Conservation (phyloP, 1,140 invertebrate species). For the Leptestheria dahalacensis region DNA sequence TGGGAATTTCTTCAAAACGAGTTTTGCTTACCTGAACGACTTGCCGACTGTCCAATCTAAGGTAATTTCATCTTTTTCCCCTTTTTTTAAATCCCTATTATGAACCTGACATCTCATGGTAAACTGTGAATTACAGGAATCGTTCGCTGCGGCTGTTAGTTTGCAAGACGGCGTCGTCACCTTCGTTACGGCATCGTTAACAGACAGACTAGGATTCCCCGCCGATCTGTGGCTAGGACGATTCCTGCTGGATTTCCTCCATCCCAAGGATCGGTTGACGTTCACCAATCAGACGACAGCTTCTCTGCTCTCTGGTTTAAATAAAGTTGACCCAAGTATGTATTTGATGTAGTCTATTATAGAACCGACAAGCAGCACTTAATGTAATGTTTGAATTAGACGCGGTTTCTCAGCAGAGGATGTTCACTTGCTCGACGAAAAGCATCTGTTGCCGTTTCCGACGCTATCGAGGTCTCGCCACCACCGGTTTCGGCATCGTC, state of each 20-base stretch:
- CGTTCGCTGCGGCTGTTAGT: slow-evolving; percentile 61
- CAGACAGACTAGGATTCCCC: slow-evolving; percentile 54
- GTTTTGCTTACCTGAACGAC: too few species aligned
- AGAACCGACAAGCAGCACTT: too few species aligned
- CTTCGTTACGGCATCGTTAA: slow-evolving; percentile 52
- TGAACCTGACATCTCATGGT: too few species aligned
- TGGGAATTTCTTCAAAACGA: too few species aligned
- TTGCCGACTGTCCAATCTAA: too few species aligned
- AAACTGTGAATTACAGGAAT: slow-evolving; percentile 41
- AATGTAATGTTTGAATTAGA: too few species aligned
- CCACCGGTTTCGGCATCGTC: slow-evolving; percentile 40
- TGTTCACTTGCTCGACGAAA: not conserved
- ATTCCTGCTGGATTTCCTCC: slow-evolving; percentile 71
- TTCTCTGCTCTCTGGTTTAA: slow-evolving; percentile 19
- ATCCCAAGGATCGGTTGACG: slow-evolving; percentile 50
- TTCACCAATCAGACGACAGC: slow-evolving; percentile 44
- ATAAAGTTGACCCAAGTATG: not conserved
- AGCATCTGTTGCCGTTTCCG: slow-evolving; percentile 28
- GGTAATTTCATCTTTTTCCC: too few species aligned
- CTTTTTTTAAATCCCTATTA: too few species aligned
- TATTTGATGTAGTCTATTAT: too few species aligned
- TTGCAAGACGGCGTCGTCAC: slow-evolving; percentile 67
- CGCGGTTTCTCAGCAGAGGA: not conserved
- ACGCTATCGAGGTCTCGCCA: slow-evolving; percentile 35
- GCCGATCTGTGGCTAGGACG: slow-evolving; percentile 67